Evolutionary conservation across 2,888 invertebrate genomes (phyloP).

Genomic region (Philereme vetulata): DNA sequence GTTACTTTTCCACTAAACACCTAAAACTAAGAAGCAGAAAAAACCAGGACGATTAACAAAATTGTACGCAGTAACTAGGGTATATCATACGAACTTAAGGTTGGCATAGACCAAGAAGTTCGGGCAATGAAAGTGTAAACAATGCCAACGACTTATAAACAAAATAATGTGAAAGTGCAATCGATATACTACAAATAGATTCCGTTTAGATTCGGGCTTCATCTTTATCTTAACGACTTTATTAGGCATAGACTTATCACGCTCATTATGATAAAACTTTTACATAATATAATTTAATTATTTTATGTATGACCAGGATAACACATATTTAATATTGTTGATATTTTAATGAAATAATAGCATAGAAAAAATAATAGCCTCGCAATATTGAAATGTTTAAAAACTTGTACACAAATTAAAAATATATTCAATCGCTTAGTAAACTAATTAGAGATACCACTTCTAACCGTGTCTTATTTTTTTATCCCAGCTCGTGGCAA

Average conservation of each 20-base stretch:
- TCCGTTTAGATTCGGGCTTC: slow-evolving; percentile 11
- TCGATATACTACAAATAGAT: slow-evolving; percentile 29
- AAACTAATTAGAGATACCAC: no score
- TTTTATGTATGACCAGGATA: no score
- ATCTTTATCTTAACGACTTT: background rate
- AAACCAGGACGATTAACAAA: background rate
- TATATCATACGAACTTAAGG: slow-evolving; percentile 13
- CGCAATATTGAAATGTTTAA: no score
- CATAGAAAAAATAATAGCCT: no score
- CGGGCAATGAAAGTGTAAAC: slow-evolving; percentile 32
- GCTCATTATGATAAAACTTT: slow-evolving; percentile 8
- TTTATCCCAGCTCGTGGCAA: slow-evolving; percentile 87
- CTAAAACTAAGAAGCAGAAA: background rate
- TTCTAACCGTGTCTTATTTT: background rate
- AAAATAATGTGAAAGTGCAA: slow-evolving; percentile 36
- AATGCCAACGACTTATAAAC: slow-evolving; percentile 29
- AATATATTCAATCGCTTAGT: no score
- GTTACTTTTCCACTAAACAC: background rate
- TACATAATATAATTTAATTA: no score
- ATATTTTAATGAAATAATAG: no score
- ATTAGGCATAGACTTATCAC: slow-evolving; percentile 9
- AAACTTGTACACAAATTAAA: no score
- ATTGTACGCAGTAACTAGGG: slow-evolving; percentile 10
- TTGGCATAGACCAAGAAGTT: slow-evolving; percentile 20
- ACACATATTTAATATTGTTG: no score